Conservation (phyloP, 2,797 vertebrate species). For the Enteromius argenteus region DNA sequence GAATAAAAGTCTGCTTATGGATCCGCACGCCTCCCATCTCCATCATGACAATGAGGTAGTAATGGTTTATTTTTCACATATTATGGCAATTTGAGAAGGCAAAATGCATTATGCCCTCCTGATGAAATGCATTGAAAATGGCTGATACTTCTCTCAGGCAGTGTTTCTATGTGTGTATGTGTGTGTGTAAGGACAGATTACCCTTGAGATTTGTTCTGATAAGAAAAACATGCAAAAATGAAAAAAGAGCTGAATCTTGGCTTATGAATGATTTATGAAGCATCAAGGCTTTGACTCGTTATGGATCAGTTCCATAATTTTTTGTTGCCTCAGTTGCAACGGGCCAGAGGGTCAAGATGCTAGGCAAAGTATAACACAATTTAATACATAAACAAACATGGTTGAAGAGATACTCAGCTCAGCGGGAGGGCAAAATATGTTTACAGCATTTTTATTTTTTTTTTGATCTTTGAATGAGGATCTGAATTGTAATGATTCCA, state of each 20-base stretch:
- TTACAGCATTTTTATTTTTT: background rate
- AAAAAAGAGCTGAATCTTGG: slow-evolving; percentile 39
- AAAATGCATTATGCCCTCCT: background rate
- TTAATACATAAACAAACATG: slow-evolving; percentile 20
- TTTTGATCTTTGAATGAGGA: background rate
- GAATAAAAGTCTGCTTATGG: no score
- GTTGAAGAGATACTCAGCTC: background rate
- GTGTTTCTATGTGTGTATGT: background rate
- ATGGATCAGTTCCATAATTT: slow-evolving; percentile 31
- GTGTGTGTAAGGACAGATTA: slow-evolving; percentile 38
- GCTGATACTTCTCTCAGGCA: slow-evolving; percentile 4
- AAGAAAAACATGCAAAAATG: slow-evolving; percentile 39
- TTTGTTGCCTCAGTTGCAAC: slow-evolving; percentile 10
- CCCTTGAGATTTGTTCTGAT: slow-evolving; percentile 44
- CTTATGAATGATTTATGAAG: slow-evolving; percentile 47
- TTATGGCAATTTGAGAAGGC: slow-evolving; percentile 15
- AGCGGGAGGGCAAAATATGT: background rate
- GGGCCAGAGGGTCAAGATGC: slow-evolving; percentile 33
- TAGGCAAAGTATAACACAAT: slow-evolving; percentile 20
- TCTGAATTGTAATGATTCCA: background rate
- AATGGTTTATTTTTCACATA: slow-evolving; percentile 19
- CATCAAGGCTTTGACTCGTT: slow-evolving; percentile 31
- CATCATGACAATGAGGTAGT: background rate
- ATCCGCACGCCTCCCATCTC: no score
- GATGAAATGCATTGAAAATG: slow-evolving; percentile 18